Evolutionary conservation across 1,140 invertebrate genomes (phyloP).

Genomic region (Caligus rogercresseyi): DNA sequence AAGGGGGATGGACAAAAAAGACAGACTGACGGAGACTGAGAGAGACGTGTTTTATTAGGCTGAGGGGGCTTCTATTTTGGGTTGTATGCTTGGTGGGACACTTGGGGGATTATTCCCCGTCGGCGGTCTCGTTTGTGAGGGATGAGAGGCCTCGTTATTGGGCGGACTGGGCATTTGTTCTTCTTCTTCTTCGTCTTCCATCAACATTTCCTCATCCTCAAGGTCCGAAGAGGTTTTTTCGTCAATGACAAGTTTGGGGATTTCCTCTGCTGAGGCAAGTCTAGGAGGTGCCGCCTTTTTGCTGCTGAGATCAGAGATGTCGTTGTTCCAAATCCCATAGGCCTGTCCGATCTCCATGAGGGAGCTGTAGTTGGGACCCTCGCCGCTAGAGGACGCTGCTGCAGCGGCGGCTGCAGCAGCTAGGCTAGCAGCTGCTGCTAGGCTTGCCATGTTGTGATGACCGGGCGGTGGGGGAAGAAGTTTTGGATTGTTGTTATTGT

Average conservation of each 20-base stretch:
- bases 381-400: not conserved
- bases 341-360: conserved; percentile 18
- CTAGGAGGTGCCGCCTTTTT: not conserved
- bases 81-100: not conserved
- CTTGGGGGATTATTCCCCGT: not conserved
- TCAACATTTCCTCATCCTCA: conserved; percentile 1
- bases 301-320: not conserved
- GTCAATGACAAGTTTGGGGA: conserved; percentile 7
- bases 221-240: not conserved
- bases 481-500: not conserved
- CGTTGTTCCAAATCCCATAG: conserved; percentile 17
- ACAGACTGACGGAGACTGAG: too few species aligned
- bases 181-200: conserved; percentile 7
- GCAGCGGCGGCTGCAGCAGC: conserved; percentile 9
- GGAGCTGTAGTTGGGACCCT: conserved; percentile 8
- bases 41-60: too few species aligned
- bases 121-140: not conserved
- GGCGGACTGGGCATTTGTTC: not conserved
- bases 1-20: too few species aligned
- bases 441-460: not conserved
- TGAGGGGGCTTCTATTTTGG: not conserved
- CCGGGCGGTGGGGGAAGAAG: not conserved
- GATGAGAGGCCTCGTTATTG: not conserved
- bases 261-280: not conserved
- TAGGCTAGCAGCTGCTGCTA: conserved; percentile 3